Evolutionary conservation across 1,140 invertebrate genomes (phyloP), one percentile per base, ranked within the genome.

Genomic region (Drosophila nannoptera): DNA sequence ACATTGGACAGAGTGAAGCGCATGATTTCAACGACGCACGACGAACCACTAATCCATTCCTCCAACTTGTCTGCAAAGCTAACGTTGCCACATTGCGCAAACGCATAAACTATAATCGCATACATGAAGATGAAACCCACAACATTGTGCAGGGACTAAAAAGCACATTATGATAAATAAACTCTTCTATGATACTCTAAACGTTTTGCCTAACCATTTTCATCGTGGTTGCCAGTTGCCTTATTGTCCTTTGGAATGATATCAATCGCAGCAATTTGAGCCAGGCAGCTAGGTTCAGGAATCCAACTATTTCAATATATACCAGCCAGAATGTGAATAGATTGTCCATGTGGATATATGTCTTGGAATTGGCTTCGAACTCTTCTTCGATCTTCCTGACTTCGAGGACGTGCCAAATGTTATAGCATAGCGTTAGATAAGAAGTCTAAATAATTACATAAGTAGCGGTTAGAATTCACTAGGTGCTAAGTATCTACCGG

Each of bases 261-360:
- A 69, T 4, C 5, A 50, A 65, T 7, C 50, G 5, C 1, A 69
- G 4, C 0, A 35, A 2, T 32, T 64, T 69, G 5, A 50, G 29
- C 67, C 67, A 69, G 0, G 8, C n/a, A 0, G 1, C 9, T 11
- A 43, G 42, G 3, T 6, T 8, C 2, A 69, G 29, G n/a, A 31
- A 0, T 0, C 16, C 61, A 4, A 56, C 7, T 4, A 6, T 11
- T n/a, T 42, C 12, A 1, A 29, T 14, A 35, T 69, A 56, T 1
- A 42, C 0, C 5, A 42, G 4, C 67, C 67, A 69, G 60, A 50
- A 60, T 3, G 4, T 0, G 1, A 16, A 7, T 11, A 69, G 32
- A 1, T 0, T 3, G 14, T 69, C 67, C 9, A 69, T 31, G 7
- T 33, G 40, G 11, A 65, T 64, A 50, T 69, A 69, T 8, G 7